phyloP scores from a whole-genome alignment of 2,888 invertebrate genomes.

The Aphrophora alni region DNA sequence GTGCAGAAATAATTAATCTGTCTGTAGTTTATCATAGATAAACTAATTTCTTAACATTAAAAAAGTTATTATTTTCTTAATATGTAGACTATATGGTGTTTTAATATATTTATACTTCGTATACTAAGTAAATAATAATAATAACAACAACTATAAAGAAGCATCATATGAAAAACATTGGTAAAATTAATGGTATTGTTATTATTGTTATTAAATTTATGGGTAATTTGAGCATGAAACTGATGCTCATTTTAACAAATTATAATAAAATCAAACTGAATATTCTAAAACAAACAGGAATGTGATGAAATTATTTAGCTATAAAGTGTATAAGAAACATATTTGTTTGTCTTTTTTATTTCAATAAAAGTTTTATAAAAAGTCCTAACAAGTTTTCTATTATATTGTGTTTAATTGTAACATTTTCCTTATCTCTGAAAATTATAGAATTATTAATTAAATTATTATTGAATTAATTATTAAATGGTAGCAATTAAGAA shows the following conservation, averaged over 20 bases:
- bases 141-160: neutral
- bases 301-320: constrained; percentile 2
- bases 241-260: neutral
- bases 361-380: constrained; percentile 2
- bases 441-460: no score
- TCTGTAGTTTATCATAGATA: neutral
- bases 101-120: neutral
- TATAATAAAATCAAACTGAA: neutral
- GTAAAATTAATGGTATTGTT: neutral
- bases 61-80: neutral
- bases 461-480: no score
- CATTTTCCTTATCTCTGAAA: neutral
- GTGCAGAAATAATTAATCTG: neutral
- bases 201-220: neutral
- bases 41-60: neutral
- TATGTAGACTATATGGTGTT: neutral
- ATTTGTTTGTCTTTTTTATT: constrained; percentile 9
- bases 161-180: neutral
- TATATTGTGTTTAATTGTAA: neutral
- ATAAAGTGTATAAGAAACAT: neutral
- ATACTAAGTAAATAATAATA: neutral
- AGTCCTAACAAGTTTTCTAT: constrained; percentile 5
- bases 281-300: neutral
- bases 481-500: no score
- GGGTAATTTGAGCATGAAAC: neutral